A percentile compares a stretch with the other conserved stretches of the same genome.
Conservation (phyloP, 2,888 invertebrate species). For the Odontocerum albicorne region DNA sequence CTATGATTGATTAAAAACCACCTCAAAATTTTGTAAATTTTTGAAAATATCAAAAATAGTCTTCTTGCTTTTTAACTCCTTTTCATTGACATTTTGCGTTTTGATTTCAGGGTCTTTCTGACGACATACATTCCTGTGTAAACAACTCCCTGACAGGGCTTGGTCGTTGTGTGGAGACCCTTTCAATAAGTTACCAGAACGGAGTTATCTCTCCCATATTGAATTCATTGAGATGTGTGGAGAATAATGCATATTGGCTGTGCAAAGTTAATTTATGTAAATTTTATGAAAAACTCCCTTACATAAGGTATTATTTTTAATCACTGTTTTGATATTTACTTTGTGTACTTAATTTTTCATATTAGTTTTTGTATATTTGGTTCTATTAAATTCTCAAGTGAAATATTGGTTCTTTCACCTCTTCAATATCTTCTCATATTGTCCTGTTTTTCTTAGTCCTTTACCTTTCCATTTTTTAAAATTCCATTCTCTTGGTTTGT, state of each 20-base stretch:
- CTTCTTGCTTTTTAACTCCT: neutral
- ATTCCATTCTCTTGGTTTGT: too few relatives aligned
- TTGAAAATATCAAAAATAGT: too few relatives aligned
- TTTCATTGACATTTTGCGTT: conserved; percentile 8
- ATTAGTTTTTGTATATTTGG: too few relatives aligned
- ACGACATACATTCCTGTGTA: conserved; percentile 75
- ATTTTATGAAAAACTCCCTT: conserved; percentile 50
- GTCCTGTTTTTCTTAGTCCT: too few relatives aligned
- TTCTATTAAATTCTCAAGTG: too few relatives aligned
- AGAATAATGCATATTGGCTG: conserved; percentile 80
- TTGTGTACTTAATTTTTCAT: too few relatives aligned
- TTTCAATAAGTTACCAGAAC: conserved; percentile 66
- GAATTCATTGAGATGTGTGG: conserved; percentile 63
- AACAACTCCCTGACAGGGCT: conserved; percentile 70
- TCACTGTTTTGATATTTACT: too few relatives aligned
- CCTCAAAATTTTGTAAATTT: too few relatives aligned
- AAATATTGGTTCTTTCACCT: too few relatives aligned
- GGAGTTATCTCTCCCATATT: conserved; percentile 59
- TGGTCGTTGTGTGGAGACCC: conserved; percentile 56
- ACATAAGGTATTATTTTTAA: conserved; percentile 51
- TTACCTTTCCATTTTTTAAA: too few relatives aligned
- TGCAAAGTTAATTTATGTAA: conserved; percentile 67
- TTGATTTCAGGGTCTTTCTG: conserved; percentile 65
- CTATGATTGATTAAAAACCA: too few relatives aligned
- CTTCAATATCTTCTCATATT: too few relatives aligned